Base-by-base conservation (phyloP, 1,140 invertebrate genomes). In the Neocloeon triangulifer region DNA sequence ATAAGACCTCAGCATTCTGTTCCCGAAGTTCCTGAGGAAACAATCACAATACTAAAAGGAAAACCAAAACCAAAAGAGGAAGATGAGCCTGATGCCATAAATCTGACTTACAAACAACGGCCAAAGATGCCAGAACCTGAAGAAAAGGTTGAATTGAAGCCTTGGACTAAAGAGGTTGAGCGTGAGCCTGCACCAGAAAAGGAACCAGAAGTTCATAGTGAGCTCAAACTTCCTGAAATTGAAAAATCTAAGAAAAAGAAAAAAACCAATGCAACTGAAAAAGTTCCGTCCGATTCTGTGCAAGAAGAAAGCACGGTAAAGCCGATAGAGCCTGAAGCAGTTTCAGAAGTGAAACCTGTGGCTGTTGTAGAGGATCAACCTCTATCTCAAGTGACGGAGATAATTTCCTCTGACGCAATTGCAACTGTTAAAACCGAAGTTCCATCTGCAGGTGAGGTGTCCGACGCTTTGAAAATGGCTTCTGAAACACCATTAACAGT, bases 301-400 rank as follows among this genome's bases (percentile, higher is more conserved):
- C 29, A 42, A 3, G 43, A 39, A 29, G 44, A 45, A 34, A 23
- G 31, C 25, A 27, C 29, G 13, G 14, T 14, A 14, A 29, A 33
- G 15, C 30, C 31, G 19, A 35, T 19, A 14, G 23, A 16, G 8
- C 18, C 20, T 15, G 35, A 41, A 25, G 27, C 21, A 5, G 13
- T 12, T 17, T n/a, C 22, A 22, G 33, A 50, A 25, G 35, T 40
- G 5, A 45, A 47, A 34, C 41, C 46, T 4, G 51, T 54, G 32
- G 48, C 52, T 33, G 32, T 25, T 4, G 19, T n/a, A n/a, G n/a
- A n/a, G n/a, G n/a, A n/a, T n/a, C n/a, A n/a, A n/a, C n/a, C n/a
- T n/a, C n/a, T n/a, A n/a, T n/a, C n/a, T n/a, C n/a, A n/a, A n/a
- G n/a, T n/a, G n/a, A n/a, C n/a, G n/a, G n/a, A n/a, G n/a, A n/a